Evolutionary conservation across 2,797 vertebrate genomes (phyloP).

Genomic region (Eremophila alpestris): DNA sequence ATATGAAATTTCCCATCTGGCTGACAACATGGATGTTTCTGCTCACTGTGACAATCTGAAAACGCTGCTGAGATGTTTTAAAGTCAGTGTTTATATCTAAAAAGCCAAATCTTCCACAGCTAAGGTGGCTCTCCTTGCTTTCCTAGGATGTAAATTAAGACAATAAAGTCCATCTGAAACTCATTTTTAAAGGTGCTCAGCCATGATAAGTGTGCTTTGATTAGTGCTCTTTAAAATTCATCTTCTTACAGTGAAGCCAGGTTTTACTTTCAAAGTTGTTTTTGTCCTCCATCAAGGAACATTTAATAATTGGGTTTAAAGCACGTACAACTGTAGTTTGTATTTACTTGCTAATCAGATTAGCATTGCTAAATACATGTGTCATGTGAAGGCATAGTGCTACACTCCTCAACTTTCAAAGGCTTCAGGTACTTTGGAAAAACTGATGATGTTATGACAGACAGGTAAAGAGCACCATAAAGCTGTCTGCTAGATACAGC

Average conservation of each 20-base stretch:
- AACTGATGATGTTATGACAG: conserved; percentile 50
- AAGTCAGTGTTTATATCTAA: conserved; percentile 43
- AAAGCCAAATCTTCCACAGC: conserved; percentile 17
- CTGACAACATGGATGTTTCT: conserved; percentile 37
- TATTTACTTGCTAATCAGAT: conserved; percentile 55
- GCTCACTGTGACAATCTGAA: conserved; percentile 44
- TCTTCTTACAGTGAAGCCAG: not conserved
- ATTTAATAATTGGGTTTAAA: conserved; percentile 44
- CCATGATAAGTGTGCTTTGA: not conserved
- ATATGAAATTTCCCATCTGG: conserved; percentile 48
- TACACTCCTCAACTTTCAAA: conserved; percentile 50
- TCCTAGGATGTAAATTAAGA: conserved; percentile 23
- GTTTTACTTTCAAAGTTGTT: conserved; percentile 20
- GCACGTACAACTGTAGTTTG: conserved; percentile 4
- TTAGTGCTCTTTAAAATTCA: conserved; percentile 20
- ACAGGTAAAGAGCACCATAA: conserved; percentile 50
- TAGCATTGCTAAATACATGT: conserved; percentile 54
- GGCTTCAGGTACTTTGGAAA: conserved; percentile 47
- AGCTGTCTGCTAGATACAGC: conserved; percentile 38
- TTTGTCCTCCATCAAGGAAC: conserved; percentile 14
- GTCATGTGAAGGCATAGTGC: not conserved
- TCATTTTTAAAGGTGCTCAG: conserved; percentile 32
- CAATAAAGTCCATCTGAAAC: conserved; percentile 29
- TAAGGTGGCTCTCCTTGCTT: not conserved
- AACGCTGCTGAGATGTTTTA: conserved; percentile 50